Base-by-base conservation (phyloP, 1,140 invertebrate species). In the Campoletis sonorensis region DNA sequence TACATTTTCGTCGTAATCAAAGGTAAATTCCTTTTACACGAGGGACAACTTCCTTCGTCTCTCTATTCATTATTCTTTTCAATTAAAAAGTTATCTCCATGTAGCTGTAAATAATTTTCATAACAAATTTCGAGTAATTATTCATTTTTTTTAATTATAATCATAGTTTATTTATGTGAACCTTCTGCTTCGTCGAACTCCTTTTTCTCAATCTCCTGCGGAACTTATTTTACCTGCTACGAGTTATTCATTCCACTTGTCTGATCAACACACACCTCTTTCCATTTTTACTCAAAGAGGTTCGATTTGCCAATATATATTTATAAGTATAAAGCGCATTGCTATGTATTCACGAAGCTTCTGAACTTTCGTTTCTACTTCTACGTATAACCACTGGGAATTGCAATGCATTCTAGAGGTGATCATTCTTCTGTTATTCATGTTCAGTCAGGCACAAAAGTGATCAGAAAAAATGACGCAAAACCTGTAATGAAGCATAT, bases 251-350 rank as follows among this genome's bases (percentile, higher is more conserved):
- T 33, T 70, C 30, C 27, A 64, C 67, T 67, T 27, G 67, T 67
- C 58, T 61, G 16, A 30, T 18, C 23, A 30, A 30, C 23, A 67
- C 15, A 23, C 61, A 64, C 30, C 16, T 70, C n/a, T 33, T 70
- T 70, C 67, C 30, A 16, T 70, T 33, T 67, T 70, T 11, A 15
- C 67, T 18, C 67, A 33, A 30, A 33, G 26, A 33, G 23, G 21
- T 64, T 64, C 4, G 21, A 64, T 64, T 27, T 64, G n/a, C 23
- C 61, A 64, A 64, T 64, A 27, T 58, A 58, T 26, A 26, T 64
- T 64, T 64, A 26, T 11, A 64, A 0, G 23, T 64, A 13, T 4
- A 26, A 23, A 26, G 7, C 23, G 23, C 23, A 23, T n/a, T 4
- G 21, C 21, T 8, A 64, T 26, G 61, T 27, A 26, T 27, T 23